These are phyloP conservation scores for Gasterosteus aculeatus DNA, from an alignment of 2,113 vertebrate species.

Conservation along the genomic window DNA sequence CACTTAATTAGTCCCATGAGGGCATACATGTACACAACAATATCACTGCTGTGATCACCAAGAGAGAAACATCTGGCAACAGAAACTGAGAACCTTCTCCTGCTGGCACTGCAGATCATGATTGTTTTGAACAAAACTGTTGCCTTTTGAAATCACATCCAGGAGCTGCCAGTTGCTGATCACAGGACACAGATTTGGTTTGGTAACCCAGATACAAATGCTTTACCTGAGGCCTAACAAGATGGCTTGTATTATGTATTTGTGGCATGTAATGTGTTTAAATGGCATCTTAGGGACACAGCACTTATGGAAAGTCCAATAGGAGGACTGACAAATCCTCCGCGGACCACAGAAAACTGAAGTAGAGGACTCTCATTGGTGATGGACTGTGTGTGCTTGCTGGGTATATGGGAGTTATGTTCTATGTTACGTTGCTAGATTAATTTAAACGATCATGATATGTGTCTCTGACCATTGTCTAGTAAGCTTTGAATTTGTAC, in stretches of 20 bases:
- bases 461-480: slow-evolving; percentile 6
- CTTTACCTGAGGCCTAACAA: not conserved
- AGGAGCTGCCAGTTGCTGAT: not conserved
- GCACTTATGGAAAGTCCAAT: not conserved
- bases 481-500: no score
- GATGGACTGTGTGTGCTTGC: slow-evolving; percentile 50
- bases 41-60: not conserved
- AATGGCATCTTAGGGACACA: not conserved
- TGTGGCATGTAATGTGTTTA: not conserved
- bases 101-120: not conserved
- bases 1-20: not conserved
- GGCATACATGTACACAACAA: not conserved
- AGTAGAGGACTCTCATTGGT: slow-evolving; percentile 73
- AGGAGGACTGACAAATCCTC: slow-evolving; percentile 80
- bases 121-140: not conserved
- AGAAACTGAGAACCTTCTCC: not conserved
- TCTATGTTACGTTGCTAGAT: slow-evolving; percentile 1
- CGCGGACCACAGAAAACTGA: slow-evolving; percentile 68
- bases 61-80: not conserved
- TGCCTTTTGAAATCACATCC: not conserved
- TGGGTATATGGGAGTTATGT: slow-evolving; percentile 31
- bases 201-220: not conserved
- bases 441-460: slow-evolving; percentile 43
- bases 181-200: not conserved
- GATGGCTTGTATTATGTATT: not conserved